phyloP scores from a whole-genome alignment of 1,140 invertebrate genomes.

The Scaptomyza graminum region DNA sequence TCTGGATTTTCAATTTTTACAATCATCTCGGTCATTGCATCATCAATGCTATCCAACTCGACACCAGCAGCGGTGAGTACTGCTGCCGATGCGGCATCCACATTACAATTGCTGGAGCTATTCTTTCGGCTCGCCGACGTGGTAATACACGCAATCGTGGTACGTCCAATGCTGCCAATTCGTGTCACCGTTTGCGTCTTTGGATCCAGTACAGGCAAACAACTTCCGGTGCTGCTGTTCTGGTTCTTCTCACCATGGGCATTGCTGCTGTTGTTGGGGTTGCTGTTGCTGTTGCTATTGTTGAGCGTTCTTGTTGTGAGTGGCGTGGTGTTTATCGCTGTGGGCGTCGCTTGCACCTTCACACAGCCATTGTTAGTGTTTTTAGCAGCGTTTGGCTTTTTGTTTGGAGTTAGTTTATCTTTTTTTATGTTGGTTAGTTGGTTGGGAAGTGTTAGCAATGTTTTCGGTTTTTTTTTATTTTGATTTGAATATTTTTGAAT shows the following conservation, averaged over 20 bases:
- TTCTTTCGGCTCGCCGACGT: slow-evolving; percentile 61
- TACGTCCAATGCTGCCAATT: slow-evolving; percentile 78
- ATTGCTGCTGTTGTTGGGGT: slow-evolving; percentile 20
- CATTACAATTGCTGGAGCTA: slow-evolving; percentile 66
- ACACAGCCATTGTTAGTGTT: slow-evolving; percentile 60
- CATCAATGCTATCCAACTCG: slow-evolving; percentile 76
- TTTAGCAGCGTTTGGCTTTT: slow-evolving; percentile 65
- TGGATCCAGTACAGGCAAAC: slow-evolving; percentile 39
- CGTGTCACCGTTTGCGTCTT: slow-evolving; percentile 71
- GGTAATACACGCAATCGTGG: slow-evolving; percentile 79
- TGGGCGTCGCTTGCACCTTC: slow-evolving; percentile 33
- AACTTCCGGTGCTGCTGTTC: slow-evolving; percentile 10
- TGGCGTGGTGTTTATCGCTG: slow-evolving; percentile 23
- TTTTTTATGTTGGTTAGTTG: slow-evolving; percentile 43
- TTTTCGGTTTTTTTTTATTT: slow-evolving; percentile 9
- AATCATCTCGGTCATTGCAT: slow-evolving; percentile 78
- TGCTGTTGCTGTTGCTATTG: slow-evolving; percentile 44
- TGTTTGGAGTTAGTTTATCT: slow-evolving; percentile 73
- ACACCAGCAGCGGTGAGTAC: slow-evolving; percentile 76
- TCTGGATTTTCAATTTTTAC: slow-evolving; percentile 80
- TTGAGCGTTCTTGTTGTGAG: slow-evolving; percentile 39
- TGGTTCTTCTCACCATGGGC: slow-evolving; percentile 2
- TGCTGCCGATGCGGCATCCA: slow-evolving; percentile 74
- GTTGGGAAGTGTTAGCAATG: slow-evolving; percentile 38
- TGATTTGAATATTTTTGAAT: slow-evolving; percentile 1